These are phyloP conservation scores for Limnothrissa miodon DNA, from an alignment of 2,113 vertebrate genomes.

Conservation along the genomic window DNA sequence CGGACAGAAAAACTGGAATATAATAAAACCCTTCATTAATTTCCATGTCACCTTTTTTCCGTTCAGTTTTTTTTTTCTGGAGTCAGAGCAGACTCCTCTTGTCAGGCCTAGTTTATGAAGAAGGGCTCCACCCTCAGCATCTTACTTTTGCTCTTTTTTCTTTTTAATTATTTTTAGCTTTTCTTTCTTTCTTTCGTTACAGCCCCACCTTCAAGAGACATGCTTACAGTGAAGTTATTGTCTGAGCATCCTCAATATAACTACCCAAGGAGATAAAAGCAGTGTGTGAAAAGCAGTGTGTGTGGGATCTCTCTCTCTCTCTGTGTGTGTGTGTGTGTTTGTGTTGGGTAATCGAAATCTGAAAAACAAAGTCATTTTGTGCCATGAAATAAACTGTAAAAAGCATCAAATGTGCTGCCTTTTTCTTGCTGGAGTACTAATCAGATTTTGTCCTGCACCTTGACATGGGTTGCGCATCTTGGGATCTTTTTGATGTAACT, in stretches of 20 bases:
- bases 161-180: neutral
- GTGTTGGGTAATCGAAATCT: too few relatives aligned
- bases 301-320: too few relatives aligned
- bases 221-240: neutral
- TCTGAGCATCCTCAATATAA: neutral
- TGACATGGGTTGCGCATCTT: too few relatives aligned
- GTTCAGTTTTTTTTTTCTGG: constrained; percentile 17
- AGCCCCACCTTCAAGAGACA: neutral
- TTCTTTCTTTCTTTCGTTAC: neutral
- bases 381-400: too few relatives aligned
- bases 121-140: neutral
- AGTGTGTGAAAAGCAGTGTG: too few relatives aligned
- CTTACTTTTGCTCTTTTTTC: neutral
- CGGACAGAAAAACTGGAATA: constrained; percentile 45
- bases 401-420: too few relatives aligned
- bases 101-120: constrained; percentile 11
- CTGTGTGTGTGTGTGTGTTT: too few relatives aligned
- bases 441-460: too few relatives aligned
- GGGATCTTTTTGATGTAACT: too few relatives aligned
- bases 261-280: neutral
- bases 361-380: too few relatives aligned
- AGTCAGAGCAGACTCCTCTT: constrained; percentile 6
- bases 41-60: constrained; percentile 44
- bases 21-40: constrained; percentile 63
- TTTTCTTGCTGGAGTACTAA: too few relatives aligned